These are phyloP conservation scores for Aleiodes alternator DNA, from an alignment of 2,888 invertebrate species.

Conservation along the genomic window DNA sequence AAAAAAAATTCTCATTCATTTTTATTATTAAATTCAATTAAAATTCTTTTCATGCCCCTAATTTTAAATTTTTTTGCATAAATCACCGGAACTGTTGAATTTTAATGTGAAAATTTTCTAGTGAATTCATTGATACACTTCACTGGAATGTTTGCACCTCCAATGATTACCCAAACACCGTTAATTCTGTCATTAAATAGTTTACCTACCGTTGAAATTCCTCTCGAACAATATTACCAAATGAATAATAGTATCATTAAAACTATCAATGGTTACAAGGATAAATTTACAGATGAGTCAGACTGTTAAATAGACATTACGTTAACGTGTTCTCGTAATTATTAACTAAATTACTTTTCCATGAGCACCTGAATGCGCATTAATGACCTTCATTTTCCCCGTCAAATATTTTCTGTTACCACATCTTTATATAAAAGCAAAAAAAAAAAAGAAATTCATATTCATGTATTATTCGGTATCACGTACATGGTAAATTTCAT, in stretches of 20 bases:
- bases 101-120: background rate
- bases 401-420: background rate
- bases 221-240: background rate
- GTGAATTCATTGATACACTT: background rate
- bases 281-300: conserved; percentile 24
- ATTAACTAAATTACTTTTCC: conserved; percentile 29
- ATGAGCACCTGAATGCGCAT: conserved; percentile 18
- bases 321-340: conserved; percentile 19
- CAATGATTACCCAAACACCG: conserved; percentile 5
- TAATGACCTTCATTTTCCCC: conserved; percentile 33
- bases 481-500: background rate
- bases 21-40: no score
- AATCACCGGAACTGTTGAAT: background rate
- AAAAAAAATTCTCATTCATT: background rate
- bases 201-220: background rate
- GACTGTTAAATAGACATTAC: conserved; percentile 8
- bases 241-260: conserved; percentile 14
- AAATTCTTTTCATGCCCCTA: no score
- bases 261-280: conserved; percentile 35
- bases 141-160: background rate
- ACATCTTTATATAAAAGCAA: background rate
- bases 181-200: background rate
- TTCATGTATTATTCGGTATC: background rate
- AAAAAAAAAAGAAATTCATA: no score
- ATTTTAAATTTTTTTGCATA: background rate